Conservation (phyloP, 2,113 vertebrate genomes). For the Leptodactylus fuscus region DNA sequence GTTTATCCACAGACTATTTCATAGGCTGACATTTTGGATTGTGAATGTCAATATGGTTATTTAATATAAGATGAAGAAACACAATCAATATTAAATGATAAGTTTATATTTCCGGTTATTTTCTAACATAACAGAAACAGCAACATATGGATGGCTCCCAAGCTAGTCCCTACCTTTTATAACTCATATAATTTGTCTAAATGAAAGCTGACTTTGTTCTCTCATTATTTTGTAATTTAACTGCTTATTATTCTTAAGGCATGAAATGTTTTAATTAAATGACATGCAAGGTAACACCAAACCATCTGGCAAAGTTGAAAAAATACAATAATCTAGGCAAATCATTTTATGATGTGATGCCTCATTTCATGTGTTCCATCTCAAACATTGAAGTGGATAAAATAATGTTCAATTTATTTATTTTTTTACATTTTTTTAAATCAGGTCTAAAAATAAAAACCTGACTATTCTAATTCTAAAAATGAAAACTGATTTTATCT, state of each 20-base stretch:
- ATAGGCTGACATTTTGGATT: neutral
- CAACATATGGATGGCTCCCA: constrained; percentile 39
- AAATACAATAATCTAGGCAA: constrained; percentile 9
- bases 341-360: constrained; percentile 17
- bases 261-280: constrained; percentile 52
- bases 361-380: constrained; percentile 31
- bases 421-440: neutral
- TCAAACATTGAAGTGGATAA: neutral
- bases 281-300: constrained; percentile 52
- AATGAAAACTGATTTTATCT: neutral
- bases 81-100: neutral
- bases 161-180: constrained; percentile 40
- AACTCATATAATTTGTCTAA: constrained; percentile 39
- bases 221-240: constrained; percentile 54
- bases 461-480: neutral
- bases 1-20: no score
- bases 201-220: constrained; percentile 50
- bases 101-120: neutral
- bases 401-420: constrained; percentile 1
- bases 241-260: constrained; percentile 52
- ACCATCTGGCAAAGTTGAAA: constrained; percentile 38
- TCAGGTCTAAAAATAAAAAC: neutral
- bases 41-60: neutral
- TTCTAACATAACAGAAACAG: neutral
- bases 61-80: neutral